Evolutionary conservation across 2,113 vertebrate genomes (phyloP).

Genomic region (Tangachromis dhanisi): DNA sequence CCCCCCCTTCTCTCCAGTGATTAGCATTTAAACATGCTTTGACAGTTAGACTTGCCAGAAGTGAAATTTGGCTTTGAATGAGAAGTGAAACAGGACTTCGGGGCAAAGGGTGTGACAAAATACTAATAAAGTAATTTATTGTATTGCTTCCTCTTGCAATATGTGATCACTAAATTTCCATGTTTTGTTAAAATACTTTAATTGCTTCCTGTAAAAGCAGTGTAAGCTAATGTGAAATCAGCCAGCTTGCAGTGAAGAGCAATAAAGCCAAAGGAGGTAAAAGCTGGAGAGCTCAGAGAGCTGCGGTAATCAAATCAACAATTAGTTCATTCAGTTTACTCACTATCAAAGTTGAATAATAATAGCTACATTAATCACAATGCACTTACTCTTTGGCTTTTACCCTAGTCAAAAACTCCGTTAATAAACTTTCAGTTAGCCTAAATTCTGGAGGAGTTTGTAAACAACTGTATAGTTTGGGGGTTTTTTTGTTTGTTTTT

Average conservation of each 20-base stretch:
- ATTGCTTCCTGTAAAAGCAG: not conserved
- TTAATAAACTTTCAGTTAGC: not conserved
- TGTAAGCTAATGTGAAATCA: not conserved
- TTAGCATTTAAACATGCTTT: not conserved
- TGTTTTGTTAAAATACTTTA: not conserved
- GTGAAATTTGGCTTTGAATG: not conserved
- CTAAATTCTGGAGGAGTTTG: not conserved
- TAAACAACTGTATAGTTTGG: not conserved
- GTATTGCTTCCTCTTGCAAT: not conserved
- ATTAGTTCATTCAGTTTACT: not conserved
- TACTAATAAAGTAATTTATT: not conserved
- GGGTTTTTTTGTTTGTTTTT: accelerated
- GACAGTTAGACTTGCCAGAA: not conserved
- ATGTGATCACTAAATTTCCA: not conserved
- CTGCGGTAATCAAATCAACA: not conserved
- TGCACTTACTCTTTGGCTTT: not conserved
- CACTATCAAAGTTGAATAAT: not conserved
- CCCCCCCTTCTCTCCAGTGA: not conserved
- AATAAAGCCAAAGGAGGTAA: not conserved
- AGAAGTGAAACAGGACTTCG: not conserved
- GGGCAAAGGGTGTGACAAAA: not conserved
- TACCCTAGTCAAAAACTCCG: not conserved
- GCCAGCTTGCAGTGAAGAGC: not conserved
- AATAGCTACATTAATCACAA: not conserved
- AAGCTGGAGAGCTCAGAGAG: not conserved